Percentiles rank a stretch among this genome's conserved stretches.
Conservation (phyloP, 2,888 invertebrate genomes). For the Acanthosoma haemorrhoidale region DNA sequence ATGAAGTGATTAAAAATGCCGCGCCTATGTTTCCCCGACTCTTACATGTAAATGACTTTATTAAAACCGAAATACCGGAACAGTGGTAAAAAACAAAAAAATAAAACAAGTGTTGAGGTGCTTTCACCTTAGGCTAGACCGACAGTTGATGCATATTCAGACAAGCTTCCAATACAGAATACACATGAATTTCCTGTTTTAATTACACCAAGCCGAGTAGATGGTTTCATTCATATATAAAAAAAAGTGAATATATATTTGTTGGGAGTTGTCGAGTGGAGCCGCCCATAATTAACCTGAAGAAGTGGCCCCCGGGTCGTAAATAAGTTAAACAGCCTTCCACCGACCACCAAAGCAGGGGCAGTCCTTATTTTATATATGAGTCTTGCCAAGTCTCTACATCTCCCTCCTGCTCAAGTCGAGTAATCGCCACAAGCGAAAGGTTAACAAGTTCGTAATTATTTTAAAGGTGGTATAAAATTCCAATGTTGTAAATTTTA, state of each 20-base stretch:
- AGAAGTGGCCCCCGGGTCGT: background rate
- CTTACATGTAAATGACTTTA: background rate
- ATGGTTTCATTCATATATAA: background rate
- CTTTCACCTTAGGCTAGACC: too few species aligned
- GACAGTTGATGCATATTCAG: background rate
- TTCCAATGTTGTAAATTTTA: too few species aligned
- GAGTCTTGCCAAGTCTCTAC: too few species aligned
- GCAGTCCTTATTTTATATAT: too few species aligned
- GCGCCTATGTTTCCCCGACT: background rate
- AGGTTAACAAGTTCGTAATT: too few species aligned
- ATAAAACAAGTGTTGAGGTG: too few species aligned
- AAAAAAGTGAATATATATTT: background rate
- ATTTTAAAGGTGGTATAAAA: too few species aligned
- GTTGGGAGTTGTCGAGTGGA: background rate
- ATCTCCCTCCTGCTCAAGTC: too few species aligned
- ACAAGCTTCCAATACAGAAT: background rate
- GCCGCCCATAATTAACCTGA: background rate
- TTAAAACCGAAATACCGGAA: background rate
- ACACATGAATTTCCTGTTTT: background rate
- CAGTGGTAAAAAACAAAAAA: background rate
- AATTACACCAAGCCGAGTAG: background rate
- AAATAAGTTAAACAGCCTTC: background rate
- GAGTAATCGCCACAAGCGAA: too few species aligned
- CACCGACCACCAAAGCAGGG: background rate
- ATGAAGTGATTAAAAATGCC: too few species aligned